Evolutionary conservation across 1,140 invertebrate genomes (phyloP).

Genomic region (Drosophila athabasca): DNA sequence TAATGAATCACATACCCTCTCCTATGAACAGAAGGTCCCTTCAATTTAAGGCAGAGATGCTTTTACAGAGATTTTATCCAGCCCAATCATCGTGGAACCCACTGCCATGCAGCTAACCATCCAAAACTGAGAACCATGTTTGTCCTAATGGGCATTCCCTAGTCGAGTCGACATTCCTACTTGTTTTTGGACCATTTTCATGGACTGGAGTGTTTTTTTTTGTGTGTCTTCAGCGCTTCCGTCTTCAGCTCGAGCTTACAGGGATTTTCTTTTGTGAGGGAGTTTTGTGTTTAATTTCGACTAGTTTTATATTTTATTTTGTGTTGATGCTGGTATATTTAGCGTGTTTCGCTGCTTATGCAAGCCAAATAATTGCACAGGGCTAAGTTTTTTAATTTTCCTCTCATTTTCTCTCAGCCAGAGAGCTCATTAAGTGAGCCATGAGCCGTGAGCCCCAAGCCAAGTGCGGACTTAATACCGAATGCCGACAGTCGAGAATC

Average conservation of each 20-base stretch:
- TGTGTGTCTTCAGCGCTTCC: neutral
- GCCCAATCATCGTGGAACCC: too few relatives aligned
- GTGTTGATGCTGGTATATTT: slow-evolving; percentile 15
- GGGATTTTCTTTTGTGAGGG: slow-evolving; percentile 57
- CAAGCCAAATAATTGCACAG: slow-evolving; percentile 70
- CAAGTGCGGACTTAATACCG: slow-evolving; percentile 6
- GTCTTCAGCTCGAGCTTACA: slow-evolving; percentile 18
- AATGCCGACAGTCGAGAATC: neutral
- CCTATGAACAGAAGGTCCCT: too few relatives aligned
- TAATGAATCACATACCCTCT: too few relatives aligned
- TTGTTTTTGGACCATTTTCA: slow-evolving; percentile 27
- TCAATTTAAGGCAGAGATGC: too few relatives aligned
- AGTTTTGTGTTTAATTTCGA: slow-evolving; percentile 72
- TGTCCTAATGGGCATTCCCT: slow-evolving; percentile 21
- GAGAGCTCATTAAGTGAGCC: slow-evolving; percentile 49
- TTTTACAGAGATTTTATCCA: too few relatives aligned
- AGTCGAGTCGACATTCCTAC: slow-evolving; percentile 17
- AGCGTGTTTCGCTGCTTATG: slow-evolving; percentile 49
- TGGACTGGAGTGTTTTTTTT: slow-evolving; percentile 17
- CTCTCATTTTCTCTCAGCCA: slow-evolving; percentile 10
- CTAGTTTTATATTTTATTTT: slow-evolving; percentile 37
- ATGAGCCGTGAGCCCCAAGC: slow-evolving; percentile 34
- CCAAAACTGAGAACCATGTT: too few relatives aligned
- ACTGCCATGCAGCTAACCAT: too few relatives aligned
- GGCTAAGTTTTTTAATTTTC: slow-evolving; percentile 76